Evolutionary conservation across 2,888 invertebrate genomes (phyloP), one percentile per base, ranked within the genome.

Genomic region (Mesorhabditis spiculigera): DNA sequence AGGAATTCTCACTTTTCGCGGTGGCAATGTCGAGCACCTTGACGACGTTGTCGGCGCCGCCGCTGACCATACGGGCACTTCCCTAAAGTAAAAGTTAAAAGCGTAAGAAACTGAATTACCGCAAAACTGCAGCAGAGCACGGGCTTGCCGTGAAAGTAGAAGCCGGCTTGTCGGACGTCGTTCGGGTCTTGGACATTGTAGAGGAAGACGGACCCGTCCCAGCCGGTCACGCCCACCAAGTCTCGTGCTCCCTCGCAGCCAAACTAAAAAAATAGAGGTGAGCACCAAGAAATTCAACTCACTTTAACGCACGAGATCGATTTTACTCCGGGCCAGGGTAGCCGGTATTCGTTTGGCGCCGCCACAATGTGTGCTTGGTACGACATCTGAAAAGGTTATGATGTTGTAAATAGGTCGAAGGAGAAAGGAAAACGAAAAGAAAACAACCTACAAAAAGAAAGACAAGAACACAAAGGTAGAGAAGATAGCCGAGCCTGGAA

Each of bases 21-120:
- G 93, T 92, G 86, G 95, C 95, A 68, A 97, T 91, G 86, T 98
- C 97, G 86, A 92, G 94, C 87, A 93, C 91, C 87, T 95, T 95
- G 28, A 98, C 89, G 13, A 91, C 91, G 81, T 92, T 92, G 86
- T 96, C 96, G 61, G 97, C 88, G 1, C 96, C 95, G 50, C 95
- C 98, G 86, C 95, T 95, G 83, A 93, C 95, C 0, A 93, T 91
- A 87, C 94, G 94, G 6, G 93, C 93, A n/a, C 93, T 91, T 90
- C 95, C 95, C 95, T 95, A 87, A 45, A 89, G 87, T 79, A 13
- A 44, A 63, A 68, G 13, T 68, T n/a, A 4, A 62, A 28, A 16
- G 8, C 3, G 41, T 41, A 45, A 65, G 41, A n/a, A 5, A 28
- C 28, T 44, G 13, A 69, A 72, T 84, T 79, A 89, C 89, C 80